Conservation (phyloP, 2,888 invertebrate genomes). For the Metallyticus violacea region DNA sequence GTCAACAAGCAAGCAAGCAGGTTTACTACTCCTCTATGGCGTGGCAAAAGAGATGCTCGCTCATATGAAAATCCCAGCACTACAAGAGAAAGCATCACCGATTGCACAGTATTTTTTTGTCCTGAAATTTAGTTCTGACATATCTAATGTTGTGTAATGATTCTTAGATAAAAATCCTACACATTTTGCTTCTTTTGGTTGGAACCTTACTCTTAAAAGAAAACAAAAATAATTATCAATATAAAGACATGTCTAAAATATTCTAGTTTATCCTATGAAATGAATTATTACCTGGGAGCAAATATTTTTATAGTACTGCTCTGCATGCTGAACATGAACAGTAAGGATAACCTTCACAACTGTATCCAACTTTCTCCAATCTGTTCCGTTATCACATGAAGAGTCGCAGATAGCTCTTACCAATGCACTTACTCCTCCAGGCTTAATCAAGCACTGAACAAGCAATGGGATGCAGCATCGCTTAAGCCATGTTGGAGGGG, state of each 20-base stretch:
- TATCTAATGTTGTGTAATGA: too few relatives aligned
- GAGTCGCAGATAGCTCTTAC: constrained; percentile 63
- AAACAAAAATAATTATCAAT: constrained; percentile 21
- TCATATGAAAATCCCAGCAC: too few relatives aligned
- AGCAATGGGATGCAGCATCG: constrained; percentile 59
- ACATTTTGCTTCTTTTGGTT: too few relatives aligned
- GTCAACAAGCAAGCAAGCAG: too few relatives aligned
- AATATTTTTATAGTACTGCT: constrained; percentile 51
- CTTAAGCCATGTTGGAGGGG: constrained; percentile 61
- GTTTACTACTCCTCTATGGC: too few relatives aligned
- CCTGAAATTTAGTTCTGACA: too few relatives aligned
- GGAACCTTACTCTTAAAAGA: background rate
- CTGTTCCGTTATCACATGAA: constrained; percentile 55
- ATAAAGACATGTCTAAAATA: too few relatives aligned
- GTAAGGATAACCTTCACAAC: constrained; percentile 62
- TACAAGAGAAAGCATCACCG: too few relatives aligned
- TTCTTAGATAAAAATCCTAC: too few relatives aligned
- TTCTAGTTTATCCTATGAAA: background rate
- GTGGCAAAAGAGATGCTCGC: too few relatives aligned
- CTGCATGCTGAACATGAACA: constrained; percentile 46
- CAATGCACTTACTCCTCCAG: constrained; percentile 63
- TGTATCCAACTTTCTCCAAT: constrained; percentile 67
- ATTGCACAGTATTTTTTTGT: too few relatives aligned
- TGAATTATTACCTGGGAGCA: constrained; percentile 44
- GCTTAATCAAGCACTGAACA: constrained; percentile 55